These are phyloP conservation scores for Gopherus evgoodei DNA, from an alignment of 2,113 vertebrate species.

Conservation along the genomic window DNA sequence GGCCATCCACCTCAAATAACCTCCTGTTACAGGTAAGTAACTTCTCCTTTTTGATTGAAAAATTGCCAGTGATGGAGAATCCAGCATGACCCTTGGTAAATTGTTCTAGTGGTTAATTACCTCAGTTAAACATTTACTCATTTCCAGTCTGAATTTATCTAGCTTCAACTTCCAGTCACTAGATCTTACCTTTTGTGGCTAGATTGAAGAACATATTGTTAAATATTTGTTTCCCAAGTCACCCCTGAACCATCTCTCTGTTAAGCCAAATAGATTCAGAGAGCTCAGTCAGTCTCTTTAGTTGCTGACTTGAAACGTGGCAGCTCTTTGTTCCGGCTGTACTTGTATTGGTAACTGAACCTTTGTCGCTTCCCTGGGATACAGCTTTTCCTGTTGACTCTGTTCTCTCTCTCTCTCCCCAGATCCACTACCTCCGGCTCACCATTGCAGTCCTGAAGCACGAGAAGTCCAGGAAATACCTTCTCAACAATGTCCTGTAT, in stretches of 20 bases:
- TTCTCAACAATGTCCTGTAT: conserved; percentile 98
- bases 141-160: not conserved
- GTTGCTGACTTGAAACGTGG: not conserved
- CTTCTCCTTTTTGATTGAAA: too few species aligned
- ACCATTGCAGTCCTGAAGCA: conserved; percentile 94
- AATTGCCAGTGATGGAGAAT: not conserved
- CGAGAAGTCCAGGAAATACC: conserved; percentile 94
- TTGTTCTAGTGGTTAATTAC: not conserved
- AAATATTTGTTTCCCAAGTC: not conserved
- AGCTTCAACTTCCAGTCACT: not conserved
- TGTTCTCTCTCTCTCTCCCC: conserved; percentile 28
- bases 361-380: not conserved
- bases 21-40: not conserved
- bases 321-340: not conserved
- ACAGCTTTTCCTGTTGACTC: not conserved
- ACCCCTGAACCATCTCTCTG: not conserved
- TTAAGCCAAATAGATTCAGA: not conserved
- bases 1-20: not conserved
- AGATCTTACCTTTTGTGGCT: not conserved
- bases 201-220: not conserved
- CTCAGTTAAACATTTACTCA: not conserved
- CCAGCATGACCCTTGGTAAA: not conserved
- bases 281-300: not conserved
- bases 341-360: not conserved
- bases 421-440: conserved; percentile 96